Percentiles rank a stretch among this genome's conserved stretches.
These are phyloP conservation scores for Drosophila tripunctata DNA, from an alignment of 2,888 invertebrate genomes.

Conservation along the genomic window DNA sequence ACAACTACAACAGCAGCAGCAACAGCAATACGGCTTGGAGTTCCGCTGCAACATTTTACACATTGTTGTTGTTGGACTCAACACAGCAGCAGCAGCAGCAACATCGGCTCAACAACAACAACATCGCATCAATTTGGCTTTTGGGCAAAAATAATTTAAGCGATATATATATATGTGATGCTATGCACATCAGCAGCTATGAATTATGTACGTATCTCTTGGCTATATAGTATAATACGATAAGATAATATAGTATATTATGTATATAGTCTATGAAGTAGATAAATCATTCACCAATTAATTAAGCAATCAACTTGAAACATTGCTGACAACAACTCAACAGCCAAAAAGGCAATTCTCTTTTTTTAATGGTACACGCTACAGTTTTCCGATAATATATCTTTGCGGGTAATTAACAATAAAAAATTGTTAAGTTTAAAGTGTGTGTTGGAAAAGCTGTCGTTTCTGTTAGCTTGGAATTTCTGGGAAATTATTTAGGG, in stretches of 20 bases:
- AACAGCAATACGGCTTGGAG: constrained; percentile 39
- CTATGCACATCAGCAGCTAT: constrained; percentile 84
- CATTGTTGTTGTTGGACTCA: constrained; percentile 25
- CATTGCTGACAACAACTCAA: background rate
- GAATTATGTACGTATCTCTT: constrained; percentile 83
- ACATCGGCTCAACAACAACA: too few relatives aligned
- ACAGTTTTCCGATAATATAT: background rate
- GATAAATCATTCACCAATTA: constrained; percentile 7
- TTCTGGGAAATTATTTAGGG: too few relatives aligned
- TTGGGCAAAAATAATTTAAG: constrained; percentile 79
- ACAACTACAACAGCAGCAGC: constrained; percentile 14
- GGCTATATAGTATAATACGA: constrained; percentile 5
- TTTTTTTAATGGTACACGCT: background rate
- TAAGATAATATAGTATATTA: constrained; percentile 20
- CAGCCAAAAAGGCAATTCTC: background rate
- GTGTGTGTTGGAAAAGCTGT: too few relatives aligned
- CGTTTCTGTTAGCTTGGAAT: too few relatives aligned
- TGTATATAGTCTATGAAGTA: constrained; percentile 1
- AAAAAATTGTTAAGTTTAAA: too few relatives aligned
- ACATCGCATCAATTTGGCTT: constrained; percentile 71
- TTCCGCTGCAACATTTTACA: constrained; percentile 5
- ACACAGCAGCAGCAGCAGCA: constrained; percentile 11
- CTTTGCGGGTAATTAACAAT: background rate
- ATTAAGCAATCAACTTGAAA: constrained; percentile 4
- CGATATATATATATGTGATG: constrained; percentile 82